Evolutionary conservation across 92 coral and sea anemone genomes (phyloP), one percentile per base, ranked within the genome.

Genomic region (Nematostella vectensis): DNA sequence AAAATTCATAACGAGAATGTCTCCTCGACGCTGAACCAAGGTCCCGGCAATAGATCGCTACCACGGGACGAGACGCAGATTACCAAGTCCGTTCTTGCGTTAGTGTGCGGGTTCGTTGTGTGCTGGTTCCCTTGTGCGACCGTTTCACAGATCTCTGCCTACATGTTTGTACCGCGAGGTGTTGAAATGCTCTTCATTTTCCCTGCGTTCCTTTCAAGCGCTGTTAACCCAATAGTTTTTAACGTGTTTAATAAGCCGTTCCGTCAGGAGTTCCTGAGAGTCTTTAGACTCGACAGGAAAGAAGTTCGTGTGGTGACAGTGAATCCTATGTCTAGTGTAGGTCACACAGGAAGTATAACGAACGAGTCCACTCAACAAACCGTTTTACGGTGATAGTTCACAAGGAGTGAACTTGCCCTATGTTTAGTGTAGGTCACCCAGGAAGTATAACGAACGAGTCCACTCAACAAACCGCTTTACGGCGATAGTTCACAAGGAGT

Each of bases 81-180:
- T 17, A 45, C 51, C 12, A 45, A 63, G 59, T 63, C 70, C 29
- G 71, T 54, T 17, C 71, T 65, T 3, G 71, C 71, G n/a, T 16
- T 65, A 22, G 71, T 65, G 2, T 65, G 71, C 21, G 71, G 71
- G 23, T 65, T 65, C 43, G 71, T 65, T 22, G 2, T 52, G 2
- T 65, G 71, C 20, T 65, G 71, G 71, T 30, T 65, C 43, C 71
- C 71, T 15, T 65, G 71, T 39, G 20, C 71, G 3, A n/a, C 36
- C 6, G 36, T 65, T 1, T 18, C 50, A 3, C 38, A 51, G 1
- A 23, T 54, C 1, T 24, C 71, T 3, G 18, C 24, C 17, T 54
- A 53, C 22, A n/a, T 39, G 2, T 27, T 39, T 49, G 61, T 65
- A 4, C 54, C 71, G 31, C 61, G 71, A 0, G 51, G 55, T 10